These are phyloP conservation scores for Lethrus apterus DNA, from an alignment of 1,140 invertebrate genomes.

Conservation along the genomic window DNA sequence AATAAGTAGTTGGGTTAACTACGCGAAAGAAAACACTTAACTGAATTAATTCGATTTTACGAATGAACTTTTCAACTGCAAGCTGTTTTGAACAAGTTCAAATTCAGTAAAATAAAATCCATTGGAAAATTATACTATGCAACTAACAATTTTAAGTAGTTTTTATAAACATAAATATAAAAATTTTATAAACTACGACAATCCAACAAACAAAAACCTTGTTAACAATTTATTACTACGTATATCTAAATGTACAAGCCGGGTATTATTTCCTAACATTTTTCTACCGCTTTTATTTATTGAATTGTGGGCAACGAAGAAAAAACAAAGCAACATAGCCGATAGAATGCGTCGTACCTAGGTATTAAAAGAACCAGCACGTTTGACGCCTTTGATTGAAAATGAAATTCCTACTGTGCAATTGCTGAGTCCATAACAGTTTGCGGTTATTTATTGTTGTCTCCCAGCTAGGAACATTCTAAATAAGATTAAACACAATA, in stretches of 20 bases:
- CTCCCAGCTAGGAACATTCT: neutral
- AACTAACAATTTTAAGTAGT: no score
- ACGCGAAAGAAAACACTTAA: no score
- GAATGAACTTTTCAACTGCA: no score
- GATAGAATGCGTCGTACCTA: no score
- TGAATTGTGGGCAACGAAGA: neutral
- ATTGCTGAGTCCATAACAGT: constrained; percentile 6
- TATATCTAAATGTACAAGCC: constrained; percentile 3
- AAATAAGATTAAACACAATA: no score
- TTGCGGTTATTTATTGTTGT: constrained; percentile 9
- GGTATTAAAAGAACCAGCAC: neutral
- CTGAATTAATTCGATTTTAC: no score
- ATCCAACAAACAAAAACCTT: neutral
- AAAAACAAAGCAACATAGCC: neutral
- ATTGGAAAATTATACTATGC: no score
- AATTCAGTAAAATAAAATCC: no score
- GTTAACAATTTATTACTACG: neutral
- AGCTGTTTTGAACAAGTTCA: no score
- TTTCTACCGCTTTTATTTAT: neutral
- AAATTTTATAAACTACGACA: constrained; percentile 1
- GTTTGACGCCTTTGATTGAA: constrained; percentile 7
- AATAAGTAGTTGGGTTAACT: no score
- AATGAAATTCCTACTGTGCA: constrained; percentile 15
- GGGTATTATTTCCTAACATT: neutral
- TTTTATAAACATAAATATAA: no score